A percentile compares a stretch with the other conserved stretches of the same genome.
phyloP scores from a whole-genome alignment of 2,888 invertebrate species.

The Drosophila pseudotalamancana region DNA sequence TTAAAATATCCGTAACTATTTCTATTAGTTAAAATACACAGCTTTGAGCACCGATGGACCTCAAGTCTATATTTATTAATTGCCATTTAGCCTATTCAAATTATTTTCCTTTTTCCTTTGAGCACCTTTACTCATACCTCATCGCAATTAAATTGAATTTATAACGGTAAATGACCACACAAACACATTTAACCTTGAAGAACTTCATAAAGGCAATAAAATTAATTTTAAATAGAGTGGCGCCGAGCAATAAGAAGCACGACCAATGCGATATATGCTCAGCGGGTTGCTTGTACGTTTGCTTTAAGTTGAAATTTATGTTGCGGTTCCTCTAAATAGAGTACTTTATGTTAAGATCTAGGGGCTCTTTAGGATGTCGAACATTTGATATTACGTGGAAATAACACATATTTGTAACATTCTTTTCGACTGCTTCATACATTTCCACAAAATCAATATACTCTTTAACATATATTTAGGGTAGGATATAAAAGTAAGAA shows the following conservation, averaged over 20 bases:
- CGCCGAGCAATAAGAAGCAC: too few relatives aligned
- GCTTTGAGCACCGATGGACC: too few relatives aligned
- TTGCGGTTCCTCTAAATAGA: background rate
- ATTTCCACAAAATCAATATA: too few relatives aligned
- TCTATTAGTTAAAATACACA: too few relatives aligned
- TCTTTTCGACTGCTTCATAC: too few relatives aligned
- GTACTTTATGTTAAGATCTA: too few relatives aligned
- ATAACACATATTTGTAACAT: too few relatives aligned
- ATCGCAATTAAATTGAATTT: background rate
- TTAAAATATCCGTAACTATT: too few relatives aligned
- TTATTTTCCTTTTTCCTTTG: background rate
- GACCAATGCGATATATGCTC: background rate
- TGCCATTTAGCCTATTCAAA: background rate
- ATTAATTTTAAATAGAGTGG: background rate
- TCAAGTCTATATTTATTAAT: too few relatives aligned
- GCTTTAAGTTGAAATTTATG: background rate
- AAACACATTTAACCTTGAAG: background rate
- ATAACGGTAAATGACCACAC: background rate
- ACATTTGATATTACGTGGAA: too few relatives aligned
- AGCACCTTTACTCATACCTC: background rate
- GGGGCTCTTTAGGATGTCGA: too few relatives aligned
- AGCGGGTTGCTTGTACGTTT: background rate
- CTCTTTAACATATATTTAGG: background rate
- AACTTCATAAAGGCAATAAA: background rate
- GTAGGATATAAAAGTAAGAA: slow-evolving; percentile 18